Conservation (phyloP, 2,797 vertebrate genomes). For the Momotus momota region DNA sequence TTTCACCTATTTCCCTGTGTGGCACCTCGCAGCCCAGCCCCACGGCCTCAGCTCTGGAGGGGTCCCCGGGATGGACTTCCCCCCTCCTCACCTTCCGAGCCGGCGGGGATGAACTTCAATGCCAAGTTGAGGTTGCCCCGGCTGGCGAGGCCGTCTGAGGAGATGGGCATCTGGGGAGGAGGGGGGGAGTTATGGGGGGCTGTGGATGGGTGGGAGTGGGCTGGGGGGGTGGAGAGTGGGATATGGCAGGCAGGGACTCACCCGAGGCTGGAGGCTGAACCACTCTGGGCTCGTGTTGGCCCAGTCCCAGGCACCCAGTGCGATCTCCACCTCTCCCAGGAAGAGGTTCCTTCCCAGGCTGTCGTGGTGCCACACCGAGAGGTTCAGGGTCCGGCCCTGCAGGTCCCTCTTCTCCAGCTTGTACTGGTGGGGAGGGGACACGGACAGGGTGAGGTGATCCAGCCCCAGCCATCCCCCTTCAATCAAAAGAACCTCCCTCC, state of each 20-base stretch:
- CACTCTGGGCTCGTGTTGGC: conserved; percentile 82
- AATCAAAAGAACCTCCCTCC: fast-evolving
- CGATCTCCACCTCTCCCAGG: conserved; percentile 92
- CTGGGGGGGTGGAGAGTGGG: no score
- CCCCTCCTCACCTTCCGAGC: conserved; percentile 83
- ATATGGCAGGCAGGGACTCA: conserved; percentile 57
- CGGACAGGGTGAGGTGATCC: neutral
- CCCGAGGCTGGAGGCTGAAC: conserved; percentile 90
- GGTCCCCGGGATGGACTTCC: fast-evolving
- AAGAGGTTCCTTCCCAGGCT: conserved; percentile 91
- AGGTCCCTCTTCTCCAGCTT: conserved; percentile 87
- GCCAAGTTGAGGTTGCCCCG: conserved; percentile 88
- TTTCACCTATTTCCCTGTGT: neutral
- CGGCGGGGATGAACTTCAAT: conserved; percentile 87
- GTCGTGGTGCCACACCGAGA: conserved; percentile 95
- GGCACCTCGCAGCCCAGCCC: neutral
- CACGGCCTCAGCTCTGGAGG: fast-evolving
- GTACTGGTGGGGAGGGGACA: conserved; percentile 80
- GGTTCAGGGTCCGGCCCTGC: conserved; percentile 87
- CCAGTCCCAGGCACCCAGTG: conserved; percentile 90
- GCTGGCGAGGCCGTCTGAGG: conserved; percentile 81
- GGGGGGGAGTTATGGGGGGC: neutral
- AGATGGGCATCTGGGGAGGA: conserved; percentile 79
- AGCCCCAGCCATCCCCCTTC: neutral
- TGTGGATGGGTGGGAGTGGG: fast-evolving